Percentiles rank a stretch among this genome's conserved stretches.
These are phyloP conservation scores for Panthera leo DNA, from an alignment of 2,113 vertebrate species.

Conservation along the genomic window DNA sequence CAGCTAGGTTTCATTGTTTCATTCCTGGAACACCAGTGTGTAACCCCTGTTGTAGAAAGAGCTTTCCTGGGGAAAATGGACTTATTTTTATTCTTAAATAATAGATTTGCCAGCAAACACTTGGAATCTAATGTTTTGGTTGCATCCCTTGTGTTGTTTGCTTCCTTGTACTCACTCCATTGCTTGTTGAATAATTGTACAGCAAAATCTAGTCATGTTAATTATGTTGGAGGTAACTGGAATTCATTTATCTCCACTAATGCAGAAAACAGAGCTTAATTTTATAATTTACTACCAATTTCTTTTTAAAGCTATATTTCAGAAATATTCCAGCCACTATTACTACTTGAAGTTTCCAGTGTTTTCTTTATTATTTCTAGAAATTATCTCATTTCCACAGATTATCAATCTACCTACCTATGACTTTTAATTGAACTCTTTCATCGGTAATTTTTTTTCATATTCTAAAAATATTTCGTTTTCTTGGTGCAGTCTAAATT, in stretches of 20 bases:
- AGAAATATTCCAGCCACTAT: neutral
- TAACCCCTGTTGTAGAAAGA: neutral
- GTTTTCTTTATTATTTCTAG: constrained; percentile 19
- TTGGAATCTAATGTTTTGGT: neutral
- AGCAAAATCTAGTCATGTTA: neutral
- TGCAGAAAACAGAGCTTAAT: neutral
- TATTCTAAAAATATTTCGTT: neutral
- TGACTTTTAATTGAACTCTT: neutral
- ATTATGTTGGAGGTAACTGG: neutral
- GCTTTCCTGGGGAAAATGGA: neutral
- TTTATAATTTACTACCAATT: neutral
- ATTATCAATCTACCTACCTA: neutral
- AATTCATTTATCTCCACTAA: constrained; percentile 17
- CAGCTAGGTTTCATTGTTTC: neutral
- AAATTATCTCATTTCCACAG: neutral
- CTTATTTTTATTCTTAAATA: neutral
- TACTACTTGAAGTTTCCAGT: neutral
- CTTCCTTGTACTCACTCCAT: neutral
- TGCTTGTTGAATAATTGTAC: neutral
- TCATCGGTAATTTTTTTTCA: neutral
- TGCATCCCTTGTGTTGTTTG: neutral
- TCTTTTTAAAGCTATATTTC: constrained; percentile 11
- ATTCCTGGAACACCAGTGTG: neutral
- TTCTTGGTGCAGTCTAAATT: neutral
- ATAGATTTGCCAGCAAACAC: neutral